These are phyloP conservation scores for Calyptommatus sinebrachiatus DNA, from an alignment of 2,113 vertebrate species.

Conservation along the genomic window DNA sequence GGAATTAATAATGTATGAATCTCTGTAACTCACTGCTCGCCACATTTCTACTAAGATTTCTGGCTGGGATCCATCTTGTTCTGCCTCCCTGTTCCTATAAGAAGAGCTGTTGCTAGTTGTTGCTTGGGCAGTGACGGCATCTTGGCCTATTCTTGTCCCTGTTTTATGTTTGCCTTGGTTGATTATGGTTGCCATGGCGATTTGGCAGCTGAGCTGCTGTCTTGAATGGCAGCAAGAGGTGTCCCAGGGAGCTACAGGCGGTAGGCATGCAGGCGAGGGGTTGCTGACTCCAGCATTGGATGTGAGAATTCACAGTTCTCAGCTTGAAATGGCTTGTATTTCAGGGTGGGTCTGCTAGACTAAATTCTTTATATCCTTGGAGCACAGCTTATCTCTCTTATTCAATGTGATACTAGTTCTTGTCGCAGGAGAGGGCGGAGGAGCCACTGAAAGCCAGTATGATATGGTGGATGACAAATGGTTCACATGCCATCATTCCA, in stretches of 20 bases:
- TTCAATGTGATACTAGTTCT: background rate
- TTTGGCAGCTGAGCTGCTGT: slow-evolving; percentile 19
- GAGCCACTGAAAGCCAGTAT: background rate
- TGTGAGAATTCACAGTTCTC: slow-evolving; percentile 11
- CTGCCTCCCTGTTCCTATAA: background rate
- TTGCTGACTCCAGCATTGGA: slow-evolving; percentile 5
- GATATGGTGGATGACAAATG: background rate
- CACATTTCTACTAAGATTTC: background rate
- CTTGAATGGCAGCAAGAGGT: slow-evolving; percentile 5
- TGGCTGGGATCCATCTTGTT: background rate
- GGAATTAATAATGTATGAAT: background rate
- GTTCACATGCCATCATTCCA: background rate
- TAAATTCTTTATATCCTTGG: slow-evolving; percentile 7
- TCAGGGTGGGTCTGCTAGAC: slow-evolving; percentile 25
- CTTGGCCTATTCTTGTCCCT: slow-evolving; percentile 22
- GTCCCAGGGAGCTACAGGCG: background rate
- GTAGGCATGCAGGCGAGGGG: background rate
- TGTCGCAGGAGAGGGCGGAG: background rate
- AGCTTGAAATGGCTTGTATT: slow-evolving; percentile 12
- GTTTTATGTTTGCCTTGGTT: slow-evolving; percentile 9
- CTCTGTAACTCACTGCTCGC: background rate
- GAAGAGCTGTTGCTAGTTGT: background rate
- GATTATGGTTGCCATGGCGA: slow-evolving; percentile 6
- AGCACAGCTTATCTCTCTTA: background rate
- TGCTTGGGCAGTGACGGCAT: slow-evolving; percentile 3